phyloP scores from a whole-genome alignment of 2,797 vertebrate species.

The Lutjanus argentimaculatus region DNA sequence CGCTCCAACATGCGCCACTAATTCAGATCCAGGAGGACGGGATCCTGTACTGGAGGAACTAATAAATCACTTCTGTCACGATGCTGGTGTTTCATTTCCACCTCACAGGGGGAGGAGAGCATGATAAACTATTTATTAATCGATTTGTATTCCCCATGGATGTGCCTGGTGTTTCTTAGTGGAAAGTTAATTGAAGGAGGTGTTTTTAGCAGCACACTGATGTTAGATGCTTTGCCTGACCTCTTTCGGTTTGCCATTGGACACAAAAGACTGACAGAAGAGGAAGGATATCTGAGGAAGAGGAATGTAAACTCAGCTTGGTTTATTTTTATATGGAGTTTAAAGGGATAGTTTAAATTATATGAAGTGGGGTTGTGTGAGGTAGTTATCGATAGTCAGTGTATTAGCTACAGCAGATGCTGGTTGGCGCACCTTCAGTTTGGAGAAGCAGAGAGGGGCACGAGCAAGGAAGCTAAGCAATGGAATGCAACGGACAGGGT shows the following conservation, averaged over 20 bases:
- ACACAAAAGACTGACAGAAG: not conserved
- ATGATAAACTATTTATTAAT: conserved; percentile 77
- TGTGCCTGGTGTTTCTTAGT: conserved; percentile 36
- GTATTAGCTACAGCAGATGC: too few species aligned
- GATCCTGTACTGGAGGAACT: conserved; percentile 42
- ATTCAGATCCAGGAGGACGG: conserved; percentile 53
- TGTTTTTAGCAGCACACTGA: conserved; percentile 38
- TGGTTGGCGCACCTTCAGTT: too few species aligned
- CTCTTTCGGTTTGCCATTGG: conserved; percentile 28
- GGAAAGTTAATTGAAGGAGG: conserved; percentile 72
- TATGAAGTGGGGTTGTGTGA: too few species aligned
- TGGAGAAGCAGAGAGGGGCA: too few species aligned
- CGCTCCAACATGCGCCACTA: conserved; percentile 24
- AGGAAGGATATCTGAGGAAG: not conserved
- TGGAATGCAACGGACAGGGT: too few species aligned
- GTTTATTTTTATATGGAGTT: not conserved
- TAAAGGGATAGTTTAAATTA: too few species aligned
- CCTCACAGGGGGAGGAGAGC: conserved; percentile 45
- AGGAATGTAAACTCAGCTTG: not conserved
- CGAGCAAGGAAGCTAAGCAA: too few species aligned
- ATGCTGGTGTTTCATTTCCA: conserved; percentile 74
- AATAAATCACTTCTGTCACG: conserved; percentile 74
- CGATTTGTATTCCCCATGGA: conserved; percentile 63
- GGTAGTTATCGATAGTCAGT: too few species aligned
- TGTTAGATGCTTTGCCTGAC: conserved; percentile 16